phyloP scores from a whole-genome alignment of 2,888 invertebrate genomes.

The Drosophila cracens region DNA sequence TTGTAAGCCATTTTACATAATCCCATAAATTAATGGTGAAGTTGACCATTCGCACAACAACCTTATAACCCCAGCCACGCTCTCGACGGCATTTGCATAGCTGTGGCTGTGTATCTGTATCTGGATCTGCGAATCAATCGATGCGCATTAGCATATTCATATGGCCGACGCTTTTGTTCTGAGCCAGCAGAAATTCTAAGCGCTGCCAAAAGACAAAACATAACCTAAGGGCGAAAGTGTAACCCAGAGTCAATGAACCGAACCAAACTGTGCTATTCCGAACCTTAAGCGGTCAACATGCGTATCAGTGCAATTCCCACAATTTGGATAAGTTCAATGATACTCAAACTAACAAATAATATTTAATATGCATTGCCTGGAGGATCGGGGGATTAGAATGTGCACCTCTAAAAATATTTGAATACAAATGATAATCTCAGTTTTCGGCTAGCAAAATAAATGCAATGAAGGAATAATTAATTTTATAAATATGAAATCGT shows the following conservation, averaged over 20 bases:
- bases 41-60: slow-evolving; percentile 48
- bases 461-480: background rate
- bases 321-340: background rate
- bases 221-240: slow-evolving; percentile 70
- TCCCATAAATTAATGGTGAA: slow-evolving; percentile 68
- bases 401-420: background rate
- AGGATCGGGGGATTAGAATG: background rate
- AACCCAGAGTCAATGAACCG: slow-evolving; percentile 64
- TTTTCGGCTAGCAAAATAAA: background rate
- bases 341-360: too few species aligned
- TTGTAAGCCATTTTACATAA: slow-evolving; percentile 71
- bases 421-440: background rate
- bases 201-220: background rate
- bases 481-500: background rate
- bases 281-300: background rate
- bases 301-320: background rate
- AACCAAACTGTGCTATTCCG: background rate
- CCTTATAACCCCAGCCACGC: slow-evolving; percentile 50
- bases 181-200: slow-evolving; percentile 15
- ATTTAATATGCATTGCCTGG: background rate
- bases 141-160: slow-evolving; percentile 69
- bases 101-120: slow-evolving; percentile 21
- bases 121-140: slow-evolving; percentile 44
- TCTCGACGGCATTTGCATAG: slow-evolving; percentile 49
- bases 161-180: slow-evolving; percentile 35